Evolutionary conservation across 2,113 vertebrate genomes (phyloP).

Genomic region (Tupaia tana): DNA sequence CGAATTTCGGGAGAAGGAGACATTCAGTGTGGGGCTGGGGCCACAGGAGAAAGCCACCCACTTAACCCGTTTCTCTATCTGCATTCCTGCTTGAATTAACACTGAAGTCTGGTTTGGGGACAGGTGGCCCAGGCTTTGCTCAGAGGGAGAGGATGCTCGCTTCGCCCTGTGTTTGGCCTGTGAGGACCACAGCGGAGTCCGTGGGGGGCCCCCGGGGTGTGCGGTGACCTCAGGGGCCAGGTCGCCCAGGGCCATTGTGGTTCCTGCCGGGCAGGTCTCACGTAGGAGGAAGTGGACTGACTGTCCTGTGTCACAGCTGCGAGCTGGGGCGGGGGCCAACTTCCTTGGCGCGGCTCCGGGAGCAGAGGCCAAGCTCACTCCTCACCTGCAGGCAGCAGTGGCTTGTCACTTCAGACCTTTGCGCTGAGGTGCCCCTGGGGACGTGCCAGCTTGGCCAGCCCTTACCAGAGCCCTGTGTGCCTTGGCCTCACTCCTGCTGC

Average conservation of each 20-base stretch:
- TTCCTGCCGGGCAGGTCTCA: fast-evolving
- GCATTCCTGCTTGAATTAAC: neutral
- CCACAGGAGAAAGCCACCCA: neutral
- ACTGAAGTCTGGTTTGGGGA: neutral
- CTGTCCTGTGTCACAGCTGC: too few relatives aligned
- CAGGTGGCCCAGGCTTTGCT: neutral
- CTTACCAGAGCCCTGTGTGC: neutral
- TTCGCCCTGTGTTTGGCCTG: neutral
- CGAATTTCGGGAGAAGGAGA: neutral
- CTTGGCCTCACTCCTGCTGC: neutral
- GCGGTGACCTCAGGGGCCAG: neutral
- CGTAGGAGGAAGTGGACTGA: too few relatives aligned
- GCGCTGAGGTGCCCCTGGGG: neutral
- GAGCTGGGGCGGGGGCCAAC: too few relatives aligned
- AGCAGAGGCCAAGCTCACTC: fast-evolving
- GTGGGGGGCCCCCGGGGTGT: fast-evolving
- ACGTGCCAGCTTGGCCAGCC: neutral
- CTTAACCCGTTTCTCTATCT: neutral
- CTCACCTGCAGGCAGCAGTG: neutral
- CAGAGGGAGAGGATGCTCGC: fast-evolving
- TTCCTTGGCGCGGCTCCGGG: neutral
- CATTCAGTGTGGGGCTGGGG: neutral
- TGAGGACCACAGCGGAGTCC: neutral
- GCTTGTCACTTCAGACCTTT: neutral
- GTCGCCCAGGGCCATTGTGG: fast-evolving